A percentile compares a stretch with the other conserved stretches of the same genome.
Conservation (phyloP, 1,140 invertebrate species). For the Lucilia sericata region DNA sequence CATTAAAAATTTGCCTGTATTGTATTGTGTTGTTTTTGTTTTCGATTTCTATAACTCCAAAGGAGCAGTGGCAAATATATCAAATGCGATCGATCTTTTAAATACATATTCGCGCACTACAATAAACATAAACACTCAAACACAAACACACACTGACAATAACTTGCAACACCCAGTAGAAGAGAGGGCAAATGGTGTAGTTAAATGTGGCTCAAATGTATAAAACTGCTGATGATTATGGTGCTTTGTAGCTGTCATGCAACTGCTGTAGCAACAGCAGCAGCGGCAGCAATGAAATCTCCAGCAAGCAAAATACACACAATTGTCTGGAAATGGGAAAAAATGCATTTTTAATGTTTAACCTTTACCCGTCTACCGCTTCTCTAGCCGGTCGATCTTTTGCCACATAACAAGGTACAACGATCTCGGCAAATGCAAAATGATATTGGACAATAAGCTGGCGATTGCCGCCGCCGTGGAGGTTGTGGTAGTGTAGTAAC, state of each 20-base stretch:
- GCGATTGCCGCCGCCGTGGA: background rate
- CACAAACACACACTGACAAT: background rate
- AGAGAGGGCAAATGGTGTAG: constrained; percentile 6
- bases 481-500: background rate
- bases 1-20: constrained; percentile 26
- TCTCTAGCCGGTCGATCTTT: background rate
- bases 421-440: constrained; percentile 3
- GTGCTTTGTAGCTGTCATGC: constrained; percentile 41
- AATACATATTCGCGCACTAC: constrained; percentile 35
- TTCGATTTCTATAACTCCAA: background rate
- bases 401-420: background rate
- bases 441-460: constrained; percentile 19
- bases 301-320: background rate
- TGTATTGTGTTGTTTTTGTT: background rate
- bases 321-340: background rate
- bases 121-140: background rate
- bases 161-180: background rate
- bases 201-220: background rate
- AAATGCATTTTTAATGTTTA: constrained; percentile 46
- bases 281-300: background rate
- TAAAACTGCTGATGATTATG: constrained; percentile 20
- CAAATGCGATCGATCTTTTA: constrained; percentile 66
- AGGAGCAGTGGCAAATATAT: constrained; percentile 63
- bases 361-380: constrained; percentile 31
- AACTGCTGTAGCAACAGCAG: background rate